phyloP scores from a whole-genome alignment of 2,113 vertebrate species.

The Dicerorhinus sumatrensis region DNA sequence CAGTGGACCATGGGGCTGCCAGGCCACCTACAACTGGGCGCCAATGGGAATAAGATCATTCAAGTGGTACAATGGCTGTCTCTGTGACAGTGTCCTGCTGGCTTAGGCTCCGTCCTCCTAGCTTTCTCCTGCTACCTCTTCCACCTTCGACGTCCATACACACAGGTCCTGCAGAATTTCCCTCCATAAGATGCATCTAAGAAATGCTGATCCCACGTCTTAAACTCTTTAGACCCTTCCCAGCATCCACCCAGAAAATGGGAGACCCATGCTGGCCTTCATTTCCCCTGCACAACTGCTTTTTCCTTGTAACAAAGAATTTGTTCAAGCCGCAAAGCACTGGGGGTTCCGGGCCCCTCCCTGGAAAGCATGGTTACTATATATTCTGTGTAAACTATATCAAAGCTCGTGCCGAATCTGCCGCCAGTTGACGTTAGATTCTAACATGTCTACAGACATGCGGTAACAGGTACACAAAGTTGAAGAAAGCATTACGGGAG shows the following conservation, averaged over 20 bases:
- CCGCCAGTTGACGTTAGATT: neutral
- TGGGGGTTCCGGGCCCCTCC: neutral
- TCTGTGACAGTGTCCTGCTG: neutral
- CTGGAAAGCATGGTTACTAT: neutral
- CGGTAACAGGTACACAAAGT: neutral
- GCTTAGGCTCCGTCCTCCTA: neutral
- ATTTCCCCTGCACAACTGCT: neutral
- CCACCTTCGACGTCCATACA: neutral
- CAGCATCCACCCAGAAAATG: neutral
- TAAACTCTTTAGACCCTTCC: neutral
- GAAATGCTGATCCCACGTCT: neutral
- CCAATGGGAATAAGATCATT: neutral
- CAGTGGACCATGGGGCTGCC: neutral
- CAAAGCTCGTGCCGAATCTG: neutral
- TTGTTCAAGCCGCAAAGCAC: neutral
- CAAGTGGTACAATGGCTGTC: neutral
- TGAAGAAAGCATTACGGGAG: neutral
- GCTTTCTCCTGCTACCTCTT: neutral
- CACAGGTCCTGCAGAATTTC: neutral
- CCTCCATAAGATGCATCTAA: neutral
- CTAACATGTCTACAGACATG: neutral
- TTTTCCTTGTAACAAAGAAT: neutral
- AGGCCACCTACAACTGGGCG: neutral
- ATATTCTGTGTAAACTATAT: neutral
- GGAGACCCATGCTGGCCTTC: too few relatives aligned